Conservation (phyloP, 2,113 vertebrate species). For the Hylia prasina region DNA sequence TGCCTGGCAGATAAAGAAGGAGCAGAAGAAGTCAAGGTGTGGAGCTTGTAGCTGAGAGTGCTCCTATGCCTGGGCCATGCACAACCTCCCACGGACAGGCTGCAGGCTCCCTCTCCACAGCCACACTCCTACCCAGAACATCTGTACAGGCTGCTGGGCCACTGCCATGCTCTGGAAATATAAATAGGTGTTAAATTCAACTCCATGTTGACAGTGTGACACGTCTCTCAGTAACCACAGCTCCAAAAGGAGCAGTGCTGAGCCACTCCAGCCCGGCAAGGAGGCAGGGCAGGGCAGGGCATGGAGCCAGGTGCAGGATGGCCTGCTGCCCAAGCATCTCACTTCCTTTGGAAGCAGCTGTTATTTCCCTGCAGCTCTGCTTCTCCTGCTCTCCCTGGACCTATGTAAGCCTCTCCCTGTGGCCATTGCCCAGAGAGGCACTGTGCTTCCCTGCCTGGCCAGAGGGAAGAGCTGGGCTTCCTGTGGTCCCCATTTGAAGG, state of each 20-base stretch:
- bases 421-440: neutral
- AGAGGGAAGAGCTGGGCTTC: neutral
- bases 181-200: conserved; percentile 41
- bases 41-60: neutral
- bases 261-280: neutral
- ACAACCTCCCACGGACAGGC: neutral
- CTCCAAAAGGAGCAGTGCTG: conserved; percentile 24
- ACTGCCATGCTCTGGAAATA: conserved; percentile 7
- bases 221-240: conserved; percentile 45
- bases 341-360: conserved; percentile 35
- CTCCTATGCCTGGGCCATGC: neutral
- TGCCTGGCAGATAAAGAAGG: neutral
- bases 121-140: conserved; percentile 6
- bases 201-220: conserved; percentile 34
- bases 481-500: neutral
- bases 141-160: conserved; percentile 13
- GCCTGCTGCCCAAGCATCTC: conserved; percentile 26
- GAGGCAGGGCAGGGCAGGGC: conserved; percentile 4
- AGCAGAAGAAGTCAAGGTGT: neutral
- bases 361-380: conserved; percentile 13
- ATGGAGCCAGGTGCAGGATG: neutral
- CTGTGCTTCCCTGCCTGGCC: conserved; percentile 15
- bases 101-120: neutral
- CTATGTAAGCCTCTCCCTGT: neutral
- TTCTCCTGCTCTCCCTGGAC: conserved; percentile 1